Conservation (phyloP, 2,888 invertebrate species). For the Morinoia aosen region DNA sequence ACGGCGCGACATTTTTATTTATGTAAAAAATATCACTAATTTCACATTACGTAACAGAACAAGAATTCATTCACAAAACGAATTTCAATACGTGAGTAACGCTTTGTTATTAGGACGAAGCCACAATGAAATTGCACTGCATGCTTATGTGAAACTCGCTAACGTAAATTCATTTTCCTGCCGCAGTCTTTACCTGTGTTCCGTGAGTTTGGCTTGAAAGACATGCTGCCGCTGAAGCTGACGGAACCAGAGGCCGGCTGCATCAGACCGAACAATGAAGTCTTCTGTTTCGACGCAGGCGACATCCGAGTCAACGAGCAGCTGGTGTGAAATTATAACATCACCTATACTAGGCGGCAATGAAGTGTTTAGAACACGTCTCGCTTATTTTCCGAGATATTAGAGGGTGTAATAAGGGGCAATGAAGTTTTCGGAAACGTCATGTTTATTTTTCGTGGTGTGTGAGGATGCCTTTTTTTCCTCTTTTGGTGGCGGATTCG, state of each 20-base stretch:
- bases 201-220: constrained; percentile 71
- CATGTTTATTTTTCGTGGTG: too few relatives aligned
- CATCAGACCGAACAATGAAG: constrained; percentile 70
- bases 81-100: background rate
- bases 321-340: constrained; percentile 64
- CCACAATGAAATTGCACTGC: background rate
- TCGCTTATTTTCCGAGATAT: background rate
- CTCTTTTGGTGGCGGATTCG: background rate
- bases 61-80: background rate
- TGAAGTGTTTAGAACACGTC: background rate
- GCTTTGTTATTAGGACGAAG: background rate
- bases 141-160: background rate
- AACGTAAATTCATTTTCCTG: background rate
- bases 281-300: constrained; percentile 71
- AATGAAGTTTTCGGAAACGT: too few relatives aligned
- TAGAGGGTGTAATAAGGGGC: too few relatives aligned
- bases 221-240: constrained; percentile 72
- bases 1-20: too few relatives aligned
- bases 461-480: background rate
- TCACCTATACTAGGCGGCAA: background rate
- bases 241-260: constrained; percentile 73
- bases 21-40: background rate
- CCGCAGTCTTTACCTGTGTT: constrained; percentile 74
- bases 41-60: background rate
- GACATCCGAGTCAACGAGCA: constrained; percentile 71